These are phyloP conservation scores for Apotomis turbidana DNA, from an alignment of 2,888 invertebrate species.

Conservation along the genomic window DNA sequence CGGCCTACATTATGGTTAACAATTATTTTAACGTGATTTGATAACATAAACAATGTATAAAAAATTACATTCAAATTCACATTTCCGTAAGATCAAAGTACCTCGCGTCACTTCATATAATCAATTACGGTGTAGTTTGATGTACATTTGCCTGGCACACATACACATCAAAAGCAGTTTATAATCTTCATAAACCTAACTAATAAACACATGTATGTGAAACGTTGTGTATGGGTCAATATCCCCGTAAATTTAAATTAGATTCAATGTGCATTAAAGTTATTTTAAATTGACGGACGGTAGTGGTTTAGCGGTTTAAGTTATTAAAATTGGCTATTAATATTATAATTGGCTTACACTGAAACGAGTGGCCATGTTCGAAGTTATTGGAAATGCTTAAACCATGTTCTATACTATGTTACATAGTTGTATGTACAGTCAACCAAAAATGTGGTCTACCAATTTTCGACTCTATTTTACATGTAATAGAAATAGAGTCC, in stretches of 20 bases:
- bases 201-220: conserved; percentile 8
- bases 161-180: conserved; percentile 27
- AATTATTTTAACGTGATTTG: neutral
- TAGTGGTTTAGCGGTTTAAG: neutral
- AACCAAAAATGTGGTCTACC: too few species aligned
- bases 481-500: too few species aligned
- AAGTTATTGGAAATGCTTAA: conserved; percentile 41
- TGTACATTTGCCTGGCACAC: neutral
- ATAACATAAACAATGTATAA: neutral
- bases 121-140: neutral
- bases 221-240: conserved; percentile 11
- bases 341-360: neutral
- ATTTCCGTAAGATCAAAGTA: conserved; percentile 13
- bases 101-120: neutral
- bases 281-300: neutral
- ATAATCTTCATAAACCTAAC: conserved; percentile 25
- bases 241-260: conserved; percentile 11
- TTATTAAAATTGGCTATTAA: conserved; percentile 1
- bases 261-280: conserved; percentile 3
- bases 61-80: neutral
- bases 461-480: too few species aligned
- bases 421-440: too few species aligned
- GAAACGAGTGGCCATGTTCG: neutral
- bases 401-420: neutral
- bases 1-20: too few species aligned